Conservation (phyloP, 2,113 vertebrate genomes). For the Erythrolamprus reginae region DNA sequence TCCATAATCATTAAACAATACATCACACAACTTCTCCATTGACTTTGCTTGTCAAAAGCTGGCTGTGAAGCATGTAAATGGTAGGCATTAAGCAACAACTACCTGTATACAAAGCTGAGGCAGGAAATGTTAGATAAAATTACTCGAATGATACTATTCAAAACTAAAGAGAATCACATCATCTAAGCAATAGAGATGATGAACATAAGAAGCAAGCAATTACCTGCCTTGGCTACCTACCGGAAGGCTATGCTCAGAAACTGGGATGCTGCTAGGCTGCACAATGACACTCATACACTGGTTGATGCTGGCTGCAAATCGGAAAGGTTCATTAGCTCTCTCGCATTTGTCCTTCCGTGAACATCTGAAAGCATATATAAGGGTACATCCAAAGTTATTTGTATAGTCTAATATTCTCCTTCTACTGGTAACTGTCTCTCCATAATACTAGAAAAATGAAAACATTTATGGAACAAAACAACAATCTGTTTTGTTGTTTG, state of each 20-base stretch:
- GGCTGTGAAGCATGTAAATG: not conserved
- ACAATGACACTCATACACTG: constrained; percentile 85
- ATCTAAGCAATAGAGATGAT: not conserved
- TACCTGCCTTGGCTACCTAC: constrained; percentile 52
- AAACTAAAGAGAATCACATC: not conserved
- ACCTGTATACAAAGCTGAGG: not conserved
- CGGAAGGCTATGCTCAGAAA: constrained; percentile 85
- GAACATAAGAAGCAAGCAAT: not conserved
- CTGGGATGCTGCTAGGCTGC: constrained; percentile 91
- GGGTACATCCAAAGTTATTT: rapidly evolving
- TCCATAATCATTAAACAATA: not conserved
- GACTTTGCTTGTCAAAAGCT: not conserved
- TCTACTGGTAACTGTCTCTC: not conserved
- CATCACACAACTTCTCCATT: not conserved
- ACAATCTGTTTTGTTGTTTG: too few species aligned
- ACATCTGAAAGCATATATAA: constrained; percentile 72
- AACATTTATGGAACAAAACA: not conserved
- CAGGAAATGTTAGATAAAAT: not conserved
- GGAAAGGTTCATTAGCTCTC: constrained; percentile 81
- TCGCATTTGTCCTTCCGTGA: constrained; percentile 87
- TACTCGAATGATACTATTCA: not conserved
- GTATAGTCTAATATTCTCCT: not conserved
- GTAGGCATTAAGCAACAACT: not conserved
- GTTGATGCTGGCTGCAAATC: constrained; percentile 81
- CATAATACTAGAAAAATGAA: not conserved